Percentiles rank a stretch among this genome's conserved stretches.
Evolutionary conservation across 2,888 invertebrate species (phyloP).

Genomic region (Dione vanillae): DNA sequence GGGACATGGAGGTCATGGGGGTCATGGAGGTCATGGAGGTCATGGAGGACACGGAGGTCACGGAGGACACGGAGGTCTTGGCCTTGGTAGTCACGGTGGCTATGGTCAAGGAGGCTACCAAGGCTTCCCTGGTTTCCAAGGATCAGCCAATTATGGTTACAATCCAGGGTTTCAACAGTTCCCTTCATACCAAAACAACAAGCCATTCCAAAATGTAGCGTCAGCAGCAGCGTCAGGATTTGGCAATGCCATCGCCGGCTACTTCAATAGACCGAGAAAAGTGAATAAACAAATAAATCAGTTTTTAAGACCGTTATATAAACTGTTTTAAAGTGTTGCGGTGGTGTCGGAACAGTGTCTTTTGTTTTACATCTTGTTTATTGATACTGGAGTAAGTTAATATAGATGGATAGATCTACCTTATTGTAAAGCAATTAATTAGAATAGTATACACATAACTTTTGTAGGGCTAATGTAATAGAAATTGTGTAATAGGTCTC

Average conservation of each 20-base stretch:
- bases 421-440: not conserved
- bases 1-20: constrained; percentile 50
- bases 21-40: constrained; percentile 51
- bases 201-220: constrained; percentile 68
- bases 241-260: constrained; percentile 79
- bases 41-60: constrained; percentile 43
- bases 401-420: constrained; percentile 5
- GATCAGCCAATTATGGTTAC: constrained; percentile 36
- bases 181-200: constrained; percentile 46
- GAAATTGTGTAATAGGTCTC: too few relatives aligned
- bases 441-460: too few relatives aligned
- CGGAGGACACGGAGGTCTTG: too few relatives aligned
- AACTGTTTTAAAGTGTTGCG: constrained; percentile 59
- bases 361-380: not conserved
- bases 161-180: constrained; percentile 42
- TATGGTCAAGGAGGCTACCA: constrained; percentile 24
- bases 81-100: constrained; percentile 38
- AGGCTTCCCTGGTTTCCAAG: constrained; percentile 21
- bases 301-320: constrained; percentile 70
- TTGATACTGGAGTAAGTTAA: not conserved
- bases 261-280: constrained; percentile 68
- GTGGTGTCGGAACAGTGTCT: constrained; percentile 29
- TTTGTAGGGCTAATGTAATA: too few relatives aligned
- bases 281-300: constrained; percentile 67
- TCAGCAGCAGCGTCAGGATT: constrained; percentile 80